Conservation (phyloP, 2,113 vertebrate species). For the Rhabdomys dilectus region DNA sequence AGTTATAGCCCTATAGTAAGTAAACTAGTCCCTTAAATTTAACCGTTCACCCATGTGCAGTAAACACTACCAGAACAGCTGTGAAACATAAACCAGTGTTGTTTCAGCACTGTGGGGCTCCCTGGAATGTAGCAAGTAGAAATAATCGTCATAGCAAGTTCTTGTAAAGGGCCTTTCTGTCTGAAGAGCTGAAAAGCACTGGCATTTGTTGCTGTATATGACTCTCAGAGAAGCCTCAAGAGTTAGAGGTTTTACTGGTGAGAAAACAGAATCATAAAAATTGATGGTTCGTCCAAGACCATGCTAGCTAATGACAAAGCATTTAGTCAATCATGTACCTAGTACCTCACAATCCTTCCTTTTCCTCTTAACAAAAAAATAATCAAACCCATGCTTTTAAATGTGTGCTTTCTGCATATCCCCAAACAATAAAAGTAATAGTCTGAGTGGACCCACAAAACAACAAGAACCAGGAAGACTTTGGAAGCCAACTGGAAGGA, state of each 20-base stretch:
- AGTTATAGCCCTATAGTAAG: constrained; percentile 18
- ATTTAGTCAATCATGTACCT: not conserved
- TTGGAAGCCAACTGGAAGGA: not conserved
- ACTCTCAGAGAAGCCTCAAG: constrained; percentile 4
- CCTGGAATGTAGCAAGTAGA: constrained; percentile 31
- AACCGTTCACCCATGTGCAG: constrained; percentile 60
- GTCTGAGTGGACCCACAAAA: not conserved
- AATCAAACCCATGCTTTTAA: not conserved
- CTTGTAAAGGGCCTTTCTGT: not conserved
- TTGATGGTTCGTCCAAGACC: constrained; percentile 30
- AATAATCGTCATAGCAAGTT: constrained; percentile 53
- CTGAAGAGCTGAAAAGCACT: not conserved
- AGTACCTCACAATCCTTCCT: not conserved
- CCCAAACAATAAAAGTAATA: not conserved
- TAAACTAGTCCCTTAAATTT: constrained; percentile 57
- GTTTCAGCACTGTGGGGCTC: not conserved
- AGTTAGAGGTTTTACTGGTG: constrained; percentile 30
- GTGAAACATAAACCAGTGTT: not conserved
- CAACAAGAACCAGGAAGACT: not conserved
- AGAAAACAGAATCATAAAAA: constrained; percentile 62
- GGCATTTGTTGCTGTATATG: constrained; percentile 24
- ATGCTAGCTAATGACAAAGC: not conserved
- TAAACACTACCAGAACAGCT: constrained; percentile 68
- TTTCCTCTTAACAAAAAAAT: not conserved
- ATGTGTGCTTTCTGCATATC: not conserved